Percentiles rank a stretch among this genome's conserved stretches.
Conservation (phyloP, 2,888 invertebrate genomes). For the Alcis repandata region DNA sequence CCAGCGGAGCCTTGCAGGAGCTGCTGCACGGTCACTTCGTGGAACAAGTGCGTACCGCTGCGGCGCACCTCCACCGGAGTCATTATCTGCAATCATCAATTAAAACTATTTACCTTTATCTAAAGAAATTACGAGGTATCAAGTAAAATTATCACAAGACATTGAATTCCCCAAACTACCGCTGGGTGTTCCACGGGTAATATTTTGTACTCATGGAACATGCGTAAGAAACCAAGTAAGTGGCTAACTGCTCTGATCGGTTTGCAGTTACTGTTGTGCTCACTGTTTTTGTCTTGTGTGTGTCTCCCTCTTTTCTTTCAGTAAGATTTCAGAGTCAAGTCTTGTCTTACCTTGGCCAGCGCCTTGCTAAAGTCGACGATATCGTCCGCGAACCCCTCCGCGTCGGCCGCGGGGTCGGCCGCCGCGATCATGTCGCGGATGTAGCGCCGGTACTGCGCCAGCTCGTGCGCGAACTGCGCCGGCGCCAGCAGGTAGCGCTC, state of each 20-base stretch:
- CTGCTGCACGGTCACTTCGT: conserved; percentile 87
- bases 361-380: conserved; percentile 87
- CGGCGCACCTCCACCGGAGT: conserved; percentile 88
- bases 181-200: no score
- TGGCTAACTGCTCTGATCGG: no score
- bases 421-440: conserved; percentile 85
- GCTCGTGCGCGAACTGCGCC: conserved; percentile 87
- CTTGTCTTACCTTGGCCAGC: conserved; percentile 85
- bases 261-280: no score
- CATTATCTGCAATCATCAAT: conserved; percentile 83
- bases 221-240: no score
- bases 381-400: conserved; percentile 85
- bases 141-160: no score
- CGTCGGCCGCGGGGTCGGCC: conserved; percentile 76
- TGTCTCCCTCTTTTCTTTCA: no score
- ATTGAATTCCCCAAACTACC: no score
- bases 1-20: conserved; percentile 81
- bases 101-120: background rate
- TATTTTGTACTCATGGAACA: no score
- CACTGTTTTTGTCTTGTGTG: no score
- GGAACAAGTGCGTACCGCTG: conserved; percentile 88
- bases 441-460: conserved; percentile 87
- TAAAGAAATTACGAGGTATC: background rate
- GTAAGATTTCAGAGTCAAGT: background rate
- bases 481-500: conserved; percentile 88